These are phyloP conservation scores for Hoplodrina blanda DNA, from an alignment of 2,888 invertebrate genomes.

Conservation along the genomic window DNA sequence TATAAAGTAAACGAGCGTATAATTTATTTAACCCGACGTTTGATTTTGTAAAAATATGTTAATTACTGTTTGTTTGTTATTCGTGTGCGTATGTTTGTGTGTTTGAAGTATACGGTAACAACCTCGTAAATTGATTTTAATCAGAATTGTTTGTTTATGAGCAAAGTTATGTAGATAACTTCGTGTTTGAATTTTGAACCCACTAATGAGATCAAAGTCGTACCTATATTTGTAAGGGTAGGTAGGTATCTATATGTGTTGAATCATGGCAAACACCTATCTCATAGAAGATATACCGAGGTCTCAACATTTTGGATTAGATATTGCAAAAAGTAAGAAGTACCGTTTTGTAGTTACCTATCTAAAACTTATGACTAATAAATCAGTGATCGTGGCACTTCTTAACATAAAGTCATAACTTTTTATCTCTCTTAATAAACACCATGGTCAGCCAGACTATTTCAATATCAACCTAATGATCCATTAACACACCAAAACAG, in stretches of 20 bases:
- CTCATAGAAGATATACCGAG: neutral
- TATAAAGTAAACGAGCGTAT: constrained; percentile 64
- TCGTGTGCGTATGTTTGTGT: constrained; percentile 39
- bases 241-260: neutral
- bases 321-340: too few species aligned
- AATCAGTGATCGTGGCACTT: neutral
- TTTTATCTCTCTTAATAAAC: neutral
- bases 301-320: too few species aligned
- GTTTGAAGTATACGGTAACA: constrained; percentile 30
- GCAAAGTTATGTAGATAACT: constrained; percentile 25
- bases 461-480: constrained; percentile 47
- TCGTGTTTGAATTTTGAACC: constrained; percentile 2
- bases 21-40: constrained; percentile 65
- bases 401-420: neutral
- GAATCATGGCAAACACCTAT: neutral
- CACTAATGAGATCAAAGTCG: neutral
- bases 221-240: neutral
- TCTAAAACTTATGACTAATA: neutral
- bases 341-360: too few species aligned
- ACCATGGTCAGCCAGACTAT: constrained; percentile 20
- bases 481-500: constrained; percentile 47
- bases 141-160: constrained; percentile 38
- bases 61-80: constrained; percentile 60
- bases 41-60: constrained; percentile 65
- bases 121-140: constrained; percentile 23